These are phyloP conservation scores for Cryptocheilus praepositus DNA, from an alignment of 2,888 invertebrate genomes.

Conservation along the genomic window DNA sequence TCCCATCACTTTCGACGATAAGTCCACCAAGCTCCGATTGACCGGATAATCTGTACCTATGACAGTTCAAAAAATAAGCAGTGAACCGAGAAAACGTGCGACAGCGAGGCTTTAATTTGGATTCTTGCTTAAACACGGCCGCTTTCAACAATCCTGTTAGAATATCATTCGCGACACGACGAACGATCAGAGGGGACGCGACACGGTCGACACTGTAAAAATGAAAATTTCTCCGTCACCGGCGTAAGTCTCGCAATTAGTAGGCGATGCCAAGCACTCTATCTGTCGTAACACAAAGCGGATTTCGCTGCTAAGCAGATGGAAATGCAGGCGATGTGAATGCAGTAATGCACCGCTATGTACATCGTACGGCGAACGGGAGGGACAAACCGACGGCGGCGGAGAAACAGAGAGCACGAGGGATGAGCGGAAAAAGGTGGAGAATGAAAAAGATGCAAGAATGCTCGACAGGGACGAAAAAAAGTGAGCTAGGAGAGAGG, in stretches of 20 bases:
- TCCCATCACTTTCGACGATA: too few species aligned
- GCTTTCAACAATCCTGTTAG: too few species aligned
- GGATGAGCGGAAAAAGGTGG: conserved; percentile 1
- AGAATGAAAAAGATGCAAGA: not conserved
- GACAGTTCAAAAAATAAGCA: too few species aligned
- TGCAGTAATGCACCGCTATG: conserved; percentile 60
- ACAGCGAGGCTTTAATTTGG: too few species aligned
- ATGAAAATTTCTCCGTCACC: conserved; percentile 19
- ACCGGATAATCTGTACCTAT: too few species aligned
- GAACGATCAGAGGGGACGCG: too few species aligned
- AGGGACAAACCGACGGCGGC: not conserved
- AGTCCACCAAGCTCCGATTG: too few species aligned
- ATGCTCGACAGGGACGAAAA: not conserved
- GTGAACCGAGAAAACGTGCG: too few species aligned
- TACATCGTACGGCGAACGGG: conserved; percentile 23
- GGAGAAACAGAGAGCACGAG: not conserved
- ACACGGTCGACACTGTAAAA: too few species aligned
- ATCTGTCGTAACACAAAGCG: conserved; percentile 68
- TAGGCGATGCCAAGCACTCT: conserved; percentile 26
- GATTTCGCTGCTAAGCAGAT: conserved; percentile 68
- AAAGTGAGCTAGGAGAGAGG: conserved; percentile 9
- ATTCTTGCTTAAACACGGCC: too few species aligned
- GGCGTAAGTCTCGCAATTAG: conserved; percentile 49
- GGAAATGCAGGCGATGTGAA: conserved; percentile 40
- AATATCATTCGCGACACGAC: too few species aligned